Conservation (phyloP, 2,113 vertebrate species). For the Dendrocopos noguchii region DNA sequence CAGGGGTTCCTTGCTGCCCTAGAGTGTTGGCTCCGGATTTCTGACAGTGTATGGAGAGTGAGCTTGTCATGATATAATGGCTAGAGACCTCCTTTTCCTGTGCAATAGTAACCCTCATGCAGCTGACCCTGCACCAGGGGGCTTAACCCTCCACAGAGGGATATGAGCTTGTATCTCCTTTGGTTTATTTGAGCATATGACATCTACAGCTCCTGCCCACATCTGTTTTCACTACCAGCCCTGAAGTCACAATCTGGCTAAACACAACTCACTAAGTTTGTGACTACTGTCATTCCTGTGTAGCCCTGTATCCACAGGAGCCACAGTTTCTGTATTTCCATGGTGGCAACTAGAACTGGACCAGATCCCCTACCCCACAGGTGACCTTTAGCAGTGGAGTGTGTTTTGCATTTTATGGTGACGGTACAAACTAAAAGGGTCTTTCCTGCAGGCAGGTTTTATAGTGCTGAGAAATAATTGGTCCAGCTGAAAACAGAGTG, state of each 20-base stretch:
- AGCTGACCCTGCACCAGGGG: rapidly evolving
- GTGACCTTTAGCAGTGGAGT: background rate
- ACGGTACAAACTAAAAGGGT: background rate
- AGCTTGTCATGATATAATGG: background rate
- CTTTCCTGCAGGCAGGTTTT: background rate
- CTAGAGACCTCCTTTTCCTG: background rate
- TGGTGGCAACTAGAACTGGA: background rate
- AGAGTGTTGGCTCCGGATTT: background rate
- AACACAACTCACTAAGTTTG: background rate
- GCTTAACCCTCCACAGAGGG: rapidly evolving
- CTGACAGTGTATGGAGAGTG: background rate
- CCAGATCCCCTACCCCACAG: background rate
- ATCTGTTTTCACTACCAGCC: background rate
- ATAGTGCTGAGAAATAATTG: background rate
- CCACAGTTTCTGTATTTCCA: background rate
- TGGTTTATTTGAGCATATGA: background rate
- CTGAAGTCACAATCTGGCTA: background rate
- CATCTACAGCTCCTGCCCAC: background rate
- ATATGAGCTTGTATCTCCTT: background rate
- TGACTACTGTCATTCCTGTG: background rate
- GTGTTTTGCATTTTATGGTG: background rate
- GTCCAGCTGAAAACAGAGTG: background rate
- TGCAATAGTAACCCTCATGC: rapidly evolving
- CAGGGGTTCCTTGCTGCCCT: background rate
- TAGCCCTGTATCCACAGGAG: background rate